Evolutionary conservation across 2,797 vertebrate species (phyloP).

Genomic region (Enteromius viviparus): DNA sequence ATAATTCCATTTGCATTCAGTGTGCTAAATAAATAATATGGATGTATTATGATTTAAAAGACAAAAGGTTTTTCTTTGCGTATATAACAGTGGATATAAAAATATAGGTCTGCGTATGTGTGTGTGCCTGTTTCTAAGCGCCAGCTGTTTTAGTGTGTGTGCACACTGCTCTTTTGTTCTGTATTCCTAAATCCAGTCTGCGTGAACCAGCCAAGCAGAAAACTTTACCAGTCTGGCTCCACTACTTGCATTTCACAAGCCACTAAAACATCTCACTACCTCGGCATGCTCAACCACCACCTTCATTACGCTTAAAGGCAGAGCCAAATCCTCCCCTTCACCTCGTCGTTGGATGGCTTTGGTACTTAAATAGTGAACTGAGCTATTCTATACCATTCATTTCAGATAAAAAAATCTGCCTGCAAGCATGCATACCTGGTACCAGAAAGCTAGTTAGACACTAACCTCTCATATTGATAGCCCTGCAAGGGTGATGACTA

Average conservation of each 20-base stretch:
- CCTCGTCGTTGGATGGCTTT: background rate
- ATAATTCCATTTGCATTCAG: slow-evolving; percentile 4
- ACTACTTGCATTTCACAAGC: slow-evolving; percentile 53
- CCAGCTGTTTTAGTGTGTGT: slow-evolving; percentile 48
- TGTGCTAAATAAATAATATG: background rate
- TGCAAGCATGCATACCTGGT: background rate
- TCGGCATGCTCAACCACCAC: slow-evolving; percentile 31
- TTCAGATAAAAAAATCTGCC: slow-evolving; percentile 7
- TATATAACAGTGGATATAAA: slow-evolving; percentile 5
- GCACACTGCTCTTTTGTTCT: slow-evolving; percentile 56
- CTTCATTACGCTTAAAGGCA: slow-evolving; percentile 30
- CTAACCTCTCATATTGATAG: background rate
- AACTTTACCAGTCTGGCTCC: slow-evolving; percentile 48
- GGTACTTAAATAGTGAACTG: background rate
- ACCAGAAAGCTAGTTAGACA: background rate
- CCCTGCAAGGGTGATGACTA: background rate
- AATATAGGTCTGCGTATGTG: background rate
- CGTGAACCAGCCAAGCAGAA: slow-evolving; percentile 53
- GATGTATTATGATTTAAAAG: background rate
- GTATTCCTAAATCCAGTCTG: slow-evolving; percentile 43
- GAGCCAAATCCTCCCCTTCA: slow-evolving; percentile 3
- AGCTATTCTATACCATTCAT: slow-evolving; percentile 14
- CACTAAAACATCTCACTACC: slow-evolving; percentile 49
- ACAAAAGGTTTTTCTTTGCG: background rate
- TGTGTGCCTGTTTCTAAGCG: slow-evolving; percentile 28